These are phyloP conservation scores for Ceyx cyanopectus DNA, from an alignment of 2,113 vertebrate species.

Conservation along the genomic window DNA sequence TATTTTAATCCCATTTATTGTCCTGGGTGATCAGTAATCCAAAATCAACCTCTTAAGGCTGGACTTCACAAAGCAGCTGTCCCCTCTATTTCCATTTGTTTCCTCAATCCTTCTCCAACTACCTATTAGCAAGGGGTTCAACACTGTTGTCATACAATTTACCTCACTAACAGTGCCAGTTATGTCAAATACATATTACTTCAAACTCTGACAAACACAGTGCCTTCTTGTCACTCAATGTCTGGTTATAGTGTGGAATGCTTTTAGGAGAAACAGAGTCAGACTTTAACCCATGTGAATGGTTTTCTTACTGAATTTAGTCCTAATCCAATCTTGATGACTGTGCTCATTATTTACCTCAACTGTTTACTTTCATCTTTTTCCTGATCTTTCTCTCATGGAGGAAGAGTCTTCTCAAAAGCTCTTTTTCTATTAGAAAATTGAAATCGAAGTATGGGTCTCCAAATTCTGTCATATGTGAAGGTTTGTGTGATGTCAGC, in stretches of 20 bases:
- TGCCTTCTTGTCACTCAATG: neutral
- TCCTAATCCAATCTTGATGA: neutral
- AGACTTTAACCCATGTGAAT: neutral
- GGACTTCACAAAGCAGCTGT: neutral
- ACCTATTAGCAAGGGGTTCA: neutral
- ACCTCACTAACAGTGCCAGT: neutral
- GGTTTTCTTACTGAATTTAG: neutral
- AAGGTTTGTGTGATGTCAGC: neutral
- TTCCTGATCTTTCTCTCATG: neutral
- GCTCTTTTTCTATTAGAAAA: neutral
- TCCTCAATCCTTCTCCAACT: neutral
- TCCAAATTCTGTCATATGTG: neutral
- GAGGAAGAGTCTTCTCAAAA: neutral
- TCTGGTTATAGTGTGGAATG: neutral
- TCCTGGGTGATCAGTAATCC: neutral
- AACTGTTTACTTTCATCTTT: neutral
- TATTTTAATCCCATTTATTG: neutral
- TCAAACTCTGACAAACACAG: neutral
- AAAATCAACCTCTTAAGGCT: neutral
- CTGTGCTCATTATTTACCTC: neutral
- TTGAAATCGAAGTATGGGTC: neutral
- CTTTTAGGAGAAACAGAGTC: neutral
- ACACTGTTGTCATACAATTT: neutral
- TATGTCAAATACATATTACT: neutral
- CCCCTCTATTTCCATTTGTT: neutral